These are phyloP conservation scores for Drosophila punjabiensis DNA, from an alignment of 1,140 invertebrate species.

Conservation along the genomic window DNA sequence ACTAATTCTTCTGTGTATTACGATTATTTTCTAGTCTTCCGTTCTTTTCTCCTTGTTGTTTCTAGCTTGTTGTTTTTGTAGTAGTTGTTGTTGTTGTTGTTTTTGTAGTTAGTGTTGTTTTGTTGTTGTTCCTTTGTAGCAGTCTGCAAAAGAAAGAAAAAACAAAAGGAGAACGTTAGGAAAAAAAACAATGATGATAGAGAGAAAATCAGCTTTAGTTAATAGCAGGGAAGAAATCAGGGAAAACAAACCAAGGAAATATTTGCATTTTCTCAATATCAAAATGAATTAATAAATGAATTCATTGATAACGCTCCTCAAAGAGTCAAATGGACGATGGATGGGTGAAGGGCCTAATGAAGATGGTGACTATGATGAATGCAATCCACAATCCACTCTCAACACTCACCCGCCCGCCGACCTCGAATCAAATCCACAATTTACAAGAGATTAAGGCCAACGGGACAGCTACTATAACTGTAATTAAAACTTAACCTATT, in stretches of 20 bases:
- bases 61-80: constrained; percentile 51
- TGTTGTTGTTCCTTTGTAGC: constrained; percentile 76
- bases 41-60: constrained; percentile 73
- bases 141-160: constrained; percentile 52
- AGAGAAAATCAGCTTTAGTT: constrained; percentile 4
- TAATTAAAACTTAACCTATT: background rate
- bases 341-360: background rate
- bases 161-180: background rate
- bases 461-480: background rate
- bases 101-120: constrained; percentile 20
- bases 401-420: background rate
- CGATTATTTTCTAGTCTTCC: constrained; percentile 75
- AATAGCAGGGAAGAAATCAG: background rate
- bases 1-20: constrained; percentile 31
- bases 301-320: background rate
- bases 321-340: background rate
- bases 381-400: background rate
- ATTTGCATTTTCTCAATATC: background rate
- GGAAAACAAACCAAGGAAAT: background rate
- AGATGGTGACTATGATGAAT: background rate
- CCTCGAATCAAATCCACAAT: background rate
- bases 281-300: background rate
- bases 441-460: background rate
- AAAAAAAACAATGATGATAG: background rate
- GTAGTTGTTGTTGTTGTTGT: constrained; percentile 6